Evolutionary conservation across 1,140 invertebrate species (phyloP).

Genomic region (Sipha flava): DNA sequence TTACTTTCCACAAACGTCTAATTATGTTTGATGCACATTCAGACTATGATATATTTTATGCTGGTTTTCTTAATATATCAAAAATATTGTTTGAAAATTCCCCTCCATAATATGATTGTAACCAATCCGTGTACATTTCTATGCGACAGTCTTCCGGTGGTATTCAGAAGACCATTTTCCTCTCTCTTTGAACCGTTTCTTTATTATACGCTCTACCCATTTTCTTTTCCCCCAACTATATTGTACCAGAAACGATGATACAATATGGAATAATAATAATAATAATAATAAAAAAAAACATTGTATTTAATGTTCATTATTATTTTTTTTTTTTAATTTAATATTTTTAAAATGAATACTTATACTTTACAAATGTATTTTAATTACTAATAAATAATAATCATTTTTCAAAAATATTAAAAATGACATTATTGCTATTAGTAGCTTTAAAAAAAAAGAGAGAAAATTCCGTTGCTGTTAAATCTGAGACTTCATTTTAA

Average conservation of each 20-base stretch:
- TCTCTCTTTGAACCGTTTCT: background rate
- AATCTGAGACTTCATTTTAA: background rate
- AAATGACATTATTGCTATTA: background rate
- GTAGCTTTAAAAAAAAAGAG: background rate
- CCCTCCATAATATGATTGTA: background rate
- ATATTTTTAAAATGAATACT: background rate
- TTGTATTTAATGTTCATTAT: background rate
- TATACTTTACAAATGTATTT: background rate
- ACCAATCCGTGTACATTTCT: background rate
- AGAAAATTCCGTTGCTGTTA: background rate
- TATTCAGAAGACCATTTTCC: background rate
- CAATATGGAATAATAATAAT: background rate
- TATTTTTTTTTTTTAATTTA: background rate
- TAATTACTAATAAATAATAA: background rate
- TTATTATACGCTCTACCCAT: background rate
- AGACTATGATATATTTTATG: background rate
- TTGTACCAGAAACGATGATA: background rate
- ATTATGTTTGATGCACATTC: slow-evolving; percentile 14
- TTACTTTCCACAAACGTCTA: slow-evolving; percentile 14
- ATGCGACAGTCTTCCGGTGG: background rate
- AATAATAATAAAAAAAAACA: too few relatives aligned
- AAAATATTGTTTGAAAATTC: slow-evolving; percentile 15
- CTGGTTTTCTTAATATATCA: slow-evolving; percentile 24
- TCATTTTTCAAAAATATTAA: background rate
- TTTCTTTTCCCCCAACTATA: background rate